Conservation (phyloP, 2,113 vertebrate genomes). For the Lucifuga dentata region DNA sequence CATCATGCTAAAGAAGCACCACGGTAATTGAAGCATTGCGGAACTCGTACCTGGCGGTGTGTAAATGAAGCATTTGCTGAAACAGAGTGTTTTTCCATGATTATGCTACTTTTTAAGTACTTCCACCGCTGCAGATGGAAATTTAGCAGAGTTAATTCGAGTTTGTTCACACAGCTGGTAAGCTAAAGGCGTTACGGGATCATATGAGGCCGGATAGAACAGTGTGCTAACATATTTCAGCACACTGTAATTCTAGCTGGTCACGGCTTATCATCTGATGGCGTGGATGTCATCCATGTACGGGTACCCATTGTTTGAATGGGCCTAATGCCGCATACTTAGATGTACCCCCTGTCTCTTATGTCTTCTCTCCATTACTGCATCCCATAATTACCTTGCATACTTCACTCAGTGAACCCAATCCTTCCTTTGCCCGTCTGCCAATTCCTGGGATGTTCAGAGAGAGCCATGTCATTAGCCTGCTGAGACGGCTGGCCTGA, state of each 20-base stretch:
- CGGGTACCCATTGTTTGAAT: slow-evolving; percentile 28
- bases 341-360: slow-evolving; percentile 8
- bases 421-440: slow-evolving; percentile 27
- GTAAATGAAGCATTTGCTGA: too few relatives aligned
- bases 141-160: too few relatives aligned
- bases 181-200: too few relatives aligned
- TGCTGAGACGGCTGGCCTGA: slow-evolving; percentile 1
- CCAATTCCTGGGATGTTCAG: slow-evolving; percentile 42
- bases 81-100: slow-evolving; percentile 1
- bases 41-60: too few relatives aligned
- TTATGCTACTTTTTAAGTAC: too few relatives aligned
- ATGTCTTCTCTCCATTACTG: slow-evolving; percentile 20
- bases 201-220: too few relatives aligned
- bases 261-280: slow-evolving; percentile 28
- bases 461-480: slow-evolving; percentile 32
- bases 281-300: too few relatives aligned
- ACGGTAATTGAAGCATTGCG: too few relatives aligned
- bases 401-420: slow-evolving; percentile 19
- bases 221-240: slow-evolving; percentile 40
- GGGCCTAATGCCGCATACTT: slow-evolving; percentile 45
- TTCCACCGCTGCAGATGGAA: too few relatives aligned
- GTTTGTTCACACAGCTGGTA: too few relatives aligned
- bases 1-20: too few relatives aligned
- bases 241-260: slow-evolving; percentile 28
- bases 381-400: slow-evolving; percentile 43